A percentile compares a stretch with the other conserved stretches of the same genome.
phyloP scores from a whole-genome alignment of 2,797 vertebrate species.

The Uromys caudimaculatus region DNA sequence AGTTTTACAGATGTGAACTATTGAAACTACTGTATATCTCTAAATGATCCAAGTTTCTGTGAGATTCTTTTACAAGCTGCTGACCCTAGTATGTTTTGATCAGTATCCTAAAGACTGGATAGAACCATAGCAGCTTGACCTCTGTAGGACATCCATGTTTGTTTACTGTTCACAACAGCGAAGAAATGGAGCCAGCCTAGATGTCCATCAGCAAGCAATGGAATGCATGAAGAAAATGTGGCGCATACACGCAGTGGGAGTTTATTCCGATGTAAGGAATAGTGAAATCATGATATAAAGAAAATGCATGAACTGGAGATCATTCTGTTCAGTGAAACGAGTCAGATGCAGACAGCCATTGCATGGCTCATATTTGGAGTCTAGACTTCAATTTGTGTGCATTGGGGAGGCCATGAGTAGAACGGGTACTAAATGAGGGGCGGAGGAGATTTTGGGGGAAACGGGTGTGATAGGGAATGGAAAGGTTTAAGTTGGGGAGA shows the following conservation, averaged over 20 bases:
- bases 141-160: background rate
- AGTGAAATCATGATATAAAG: background rate
- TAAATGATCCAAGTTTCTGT: constrained; percentile 16
- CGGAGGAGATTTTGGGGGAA: background rate
- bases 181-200: background rate
- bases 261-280: background rate
- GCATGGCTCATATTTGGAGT: background rate
- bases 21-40: background rate
- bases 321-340: background rate
- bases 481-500: background rate
- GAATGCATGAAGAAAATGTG: background rate
- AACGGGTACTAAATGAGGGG: background rate
- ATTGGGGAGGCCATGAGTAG: background rate
- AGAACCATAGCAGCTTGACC: background rate
- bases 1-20: constrained; percentile 49
- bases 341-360: background rate
- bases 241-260: background rate
- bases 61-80: constrained; percentile 16
- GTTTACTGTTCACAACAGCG: background rate
- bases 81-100: background rate
- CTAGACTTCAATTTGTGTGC: background rate
- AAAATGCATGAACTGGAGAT: background rate
- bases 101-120: background rate
- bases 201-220: background rate
- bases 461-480: background rate